Evolutionary conservation across 2,797 vertebrate genomes (phyloP).

Genomic region (Chiloscyllium punctatum): DNA sequence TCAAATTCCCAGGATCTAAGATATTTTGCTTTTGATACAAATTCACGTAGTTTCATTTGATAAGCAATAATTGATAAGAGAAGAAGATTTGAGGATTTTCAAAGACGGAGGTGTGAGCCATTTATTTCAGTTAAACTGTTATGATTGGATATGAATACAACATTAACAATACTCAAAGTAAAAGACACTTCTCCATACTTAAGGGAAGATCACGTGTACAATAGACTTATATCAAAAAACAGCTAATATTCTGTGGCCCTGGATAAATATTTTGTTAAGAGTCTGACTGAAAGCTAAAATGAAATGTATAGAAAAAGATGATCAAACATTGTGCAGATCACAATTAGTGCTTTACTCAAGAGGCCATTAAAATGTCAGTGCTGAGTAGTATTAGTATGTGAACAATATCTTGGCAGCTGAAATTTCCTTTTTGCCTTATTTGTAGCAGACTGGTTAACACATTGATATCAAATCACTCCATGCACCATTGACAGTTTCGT

Average conservation of each 20-base stretch:
- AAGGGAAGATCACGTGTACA: background rate
- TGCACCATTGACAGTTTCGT: background rate
- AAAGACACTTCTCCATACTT: background rate
- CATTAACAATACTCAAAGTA: too few relatives aligned
- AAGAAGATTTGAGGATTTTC: too few relatives aligned
- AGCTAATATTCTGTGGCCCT: background rate
- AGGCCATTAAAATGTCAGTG: background rate
- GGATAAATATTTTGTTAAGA: slow-evolving; percentile 3
- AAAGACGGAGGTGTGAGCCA: too few relatives aligned
- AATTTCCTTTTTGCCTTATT: background rate
- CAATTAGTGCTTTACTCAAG: background rate
- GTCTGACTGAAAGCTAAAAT: background rate
- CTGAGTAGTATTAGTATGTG: background rate
- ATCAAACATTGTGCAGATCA: background rate
- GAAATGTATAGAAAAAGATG: background rate
- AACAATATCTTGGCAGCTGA: background rate
- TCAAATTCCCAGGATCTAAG: too few relatives aligned
- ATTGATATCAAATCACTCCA: background rate
- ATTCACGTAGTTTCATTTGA: background rate
- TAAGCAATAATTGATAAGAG: too few relatives aligned
- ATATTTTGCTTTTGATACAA: background rate
- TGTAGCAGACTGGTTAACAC: background rate
- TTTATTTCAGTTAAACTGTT: background rate
- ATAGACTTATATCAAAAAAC: background rate
- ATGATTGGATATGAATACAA: background rate